phyloP scores from a whole-genome alignment of 2,113 vertebrate genomes.

The Psophia crepitans region DNA sequence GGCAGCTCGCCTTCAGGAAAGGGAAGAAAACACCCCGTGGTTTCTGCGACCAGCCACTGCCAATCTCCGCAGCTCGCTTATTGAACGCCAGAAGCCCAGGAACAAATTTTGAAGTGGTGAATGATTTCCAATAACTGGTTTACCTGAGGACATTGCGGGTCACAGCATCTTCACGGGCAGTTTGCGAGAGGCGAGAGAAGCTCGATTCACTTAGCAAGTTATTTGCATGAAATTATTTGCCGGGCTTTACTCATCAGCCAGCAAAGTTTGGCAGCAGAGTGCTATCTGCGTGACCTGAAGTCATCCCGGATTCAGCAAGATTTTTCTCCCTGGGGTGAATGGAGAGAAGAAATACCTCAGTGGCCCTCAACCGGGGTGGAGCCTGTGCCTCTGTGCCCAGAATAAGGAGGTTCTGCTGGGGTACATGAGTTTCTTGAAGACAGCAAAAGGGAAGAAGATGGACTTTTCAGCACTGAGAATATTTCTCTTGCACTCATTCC shows the following conservation, averaged over 20 bases:
- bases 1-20: background rate
- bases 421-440: background rate
- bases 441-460: background rate
- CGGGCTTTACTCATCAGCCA: background rate
- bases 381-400: background rate
- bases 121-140: conserved; percentile 11
- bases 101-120: background rate
- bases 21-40: background rate
- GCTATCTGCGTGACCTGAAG: background rate
- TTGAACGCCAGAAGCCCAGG: background rate
- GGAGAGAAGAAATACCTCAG: background rate
- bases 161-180: rapidly evolving
- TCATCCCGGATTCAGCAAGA: background rate
- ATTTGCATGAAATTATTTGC: background rate
- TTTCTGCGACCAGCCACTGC: background rate
- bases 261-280: background rate
- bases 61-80: background rate
- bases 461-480: background rate
- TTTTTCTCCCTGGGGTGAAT: background rate
- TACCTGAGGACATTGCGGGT: rapidly evolving
- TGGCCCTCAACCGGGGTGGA: rapidly evolving
- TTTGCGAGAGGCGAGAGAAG: background rate
- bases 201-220: background rate
- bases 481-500: background rate
- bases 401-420: background rate